Conservation (phyloP, 2,113 vertebrate species). For the Microcebus ravelobensis region DNA sequence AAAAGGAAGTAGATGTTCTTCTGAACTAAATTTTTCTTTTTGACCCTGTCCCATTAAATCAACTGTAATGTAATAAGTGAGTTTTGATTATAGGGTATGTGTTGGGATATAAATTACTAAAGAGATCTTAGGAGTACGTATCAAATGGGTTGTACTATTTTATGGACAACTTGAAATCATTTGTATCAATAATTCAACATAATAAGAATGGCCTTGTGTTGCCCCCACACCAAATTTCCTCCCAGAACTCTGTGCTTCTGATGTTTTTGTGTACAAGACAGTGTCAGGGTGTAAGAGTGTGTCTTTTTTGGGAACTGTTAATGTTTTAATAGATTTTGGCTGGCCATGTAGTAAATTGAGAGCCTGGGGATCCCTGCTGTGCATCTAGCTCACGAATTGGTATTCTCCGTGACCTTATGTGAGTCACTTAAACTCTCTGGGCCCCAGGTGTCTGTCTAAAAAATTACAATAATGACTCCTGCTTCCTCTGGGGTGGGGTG, state of each 20-base stretch:
- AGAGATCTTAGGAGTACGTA: neutral
- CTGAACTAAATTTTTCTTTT: constrained; percentile 20
- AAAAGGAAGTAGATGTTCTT: constrained; percentile 31
- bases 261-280: neutral
- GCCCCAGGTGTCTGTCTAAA: neutral
- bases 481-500: constrained; percentile 14
- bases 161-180: neutral
- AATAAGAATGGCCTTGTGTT: neutral
- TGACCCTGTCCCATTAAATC: neutral
- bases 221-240: neutral
- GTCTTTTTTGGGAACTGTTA: neutral
- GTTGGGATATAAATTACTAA: neutral
- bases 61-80: neutral
- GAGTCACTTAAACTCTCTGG: constrained; percentile 61
- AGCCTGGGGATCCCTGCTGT: neutral
- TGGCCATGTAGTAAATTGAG: neutral
- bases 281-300: neutral
- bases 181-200: neutral
- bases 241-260: neutral
- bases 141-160: neutral
- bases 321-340: neutral
- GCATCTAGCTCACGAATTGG: neutral
- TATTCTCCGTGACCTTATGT: constrained; percentile 54
- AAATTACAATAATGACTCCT: constrained; percentile 66
- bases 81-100: constrained; percentile 32